Conservation (phyloP, 2,797 vertebrate species). For the Cryptoblepharus egeriae region DNA sequence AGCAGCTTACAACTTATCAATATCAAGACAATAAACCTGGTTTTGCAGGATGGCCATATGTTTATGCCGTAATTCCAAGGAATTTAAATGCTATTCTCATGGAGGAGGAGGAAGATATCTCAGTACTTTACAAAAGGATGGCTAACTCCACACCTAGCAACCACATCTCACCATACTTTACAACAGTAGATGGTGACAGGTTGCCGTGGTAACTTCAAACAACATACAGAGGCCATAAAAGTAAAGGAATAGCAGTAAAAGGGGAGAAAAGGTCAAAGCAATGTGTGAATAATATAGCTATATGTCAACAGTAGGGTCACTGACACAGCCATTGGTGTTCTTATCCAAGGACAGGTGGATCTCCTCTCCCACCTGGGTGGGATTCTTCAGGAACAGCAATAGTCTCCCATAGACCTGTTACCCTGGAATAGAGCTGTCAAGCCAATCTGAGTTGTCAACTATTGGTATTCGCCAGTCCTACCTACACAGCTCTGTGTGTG, state of each 20-base stretch:
- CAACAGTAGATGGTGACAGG: constrained; percentile 75
- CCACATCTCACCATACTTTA: constrained; percentile 73
- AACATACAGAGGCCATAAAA: constrained; percentile 68
- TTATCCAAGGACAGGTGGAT: background rate
- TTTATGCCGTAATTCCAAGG: background rate
- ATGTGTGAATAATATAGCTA: constrained; percentile 4
- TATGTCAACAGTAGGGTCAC: background rate
- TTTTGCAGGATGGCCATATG: background rate
- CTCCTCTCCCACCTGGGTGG: too few relatives aligned
- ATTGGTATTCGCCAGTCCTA: background rate
- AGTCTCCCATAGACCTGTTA: background rate
- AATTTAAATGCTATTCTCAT: background rate
- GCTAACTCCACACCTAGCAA: constrained; percentile 75
- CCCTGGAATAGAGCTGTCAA: background rate
- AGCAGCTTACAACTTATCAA: background rate
- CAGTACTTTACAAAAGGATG: constrained; percentile 36
- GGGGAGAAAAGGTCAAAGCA: constrained; percentile 62
- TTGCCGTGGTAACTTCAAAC: constrained; percentile 82
- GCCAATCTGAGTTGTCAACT: background rate
- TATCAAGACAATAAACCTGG: background rate
- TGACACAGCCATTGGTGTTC: background rate
- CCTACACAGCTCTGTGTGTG: background rate
- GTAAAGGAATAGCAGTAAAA: constrained; percentile 63
- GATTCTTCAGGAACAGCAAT: background rate
- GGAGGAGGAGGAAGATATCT: background rate